Evolutionary conservation across 2,113 vertebrate genomes (phyloP).

Genomic region (Lucifuga dentata): DNA sequence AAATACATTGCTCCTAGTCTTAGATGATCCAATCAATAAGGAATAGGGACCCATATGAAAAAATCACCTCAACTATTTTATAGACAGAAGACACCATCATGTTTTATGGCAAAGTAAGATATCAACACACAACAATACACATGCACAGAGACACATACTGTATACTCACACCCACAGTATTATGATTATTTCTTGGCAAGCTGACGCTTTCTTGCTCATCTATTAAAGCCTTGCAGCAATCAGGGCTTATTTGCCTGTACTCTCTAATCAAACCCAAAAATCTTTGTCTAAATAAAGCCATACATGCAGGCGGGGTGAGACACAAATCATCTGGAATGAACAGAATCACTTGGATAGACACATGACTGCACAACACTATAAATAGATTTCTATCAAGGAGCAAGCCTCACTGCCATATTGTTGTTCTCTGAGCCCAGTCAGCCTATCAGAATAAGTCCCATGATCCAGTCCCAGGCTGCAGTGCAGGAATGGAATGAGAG

Average conservation of each 20-base stretch:
- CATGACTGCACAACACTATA: conserved; percentile 74
- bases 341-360: conserved; percentile 77
- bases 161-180: conserved; percentile 54
- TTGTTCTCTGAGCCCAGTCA: conserved; percentile 63
- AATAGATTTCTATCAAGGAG: conserved; percentile 75
- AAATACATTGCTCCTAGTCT: not conserved
- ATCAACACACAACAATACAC: conserved; percentile 30
- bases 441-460: conserved; percentile 59
- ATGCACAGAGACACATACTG: not conserved
- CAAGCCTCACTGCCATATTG: conserved; percentile 61
- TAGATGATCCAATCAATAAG: conserved; percentile 29
- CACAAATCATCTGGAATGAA: conserved; percentile 76
- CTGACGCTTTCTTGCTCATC: conserved; percentile 60
- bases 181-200: conserved; percentile 55
- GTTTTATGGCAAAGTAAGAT: conserved; percentile 36
- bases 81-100: conserved; percentile 23
- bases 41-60: conserved; percentile 27
- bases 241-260: conserved; percentile 66
- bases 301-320: conserved; percentile 58
- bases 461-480: conserved; percentile 65
- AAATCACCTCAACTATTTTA: conserved; percentile 20
- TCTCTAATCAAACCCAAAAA: conserved; percentile 73
- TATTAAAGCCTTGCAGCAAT: conserved; percentile 69
- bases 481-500: conserved; percentile 43
- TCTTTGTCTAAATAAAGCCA: conserved; percentile 70